These are phyloP conservation scores for Melinaea marsaeus DNA, from an alignment of 2,888 invertebrate species.

Conservation along the genomic window DNA sequence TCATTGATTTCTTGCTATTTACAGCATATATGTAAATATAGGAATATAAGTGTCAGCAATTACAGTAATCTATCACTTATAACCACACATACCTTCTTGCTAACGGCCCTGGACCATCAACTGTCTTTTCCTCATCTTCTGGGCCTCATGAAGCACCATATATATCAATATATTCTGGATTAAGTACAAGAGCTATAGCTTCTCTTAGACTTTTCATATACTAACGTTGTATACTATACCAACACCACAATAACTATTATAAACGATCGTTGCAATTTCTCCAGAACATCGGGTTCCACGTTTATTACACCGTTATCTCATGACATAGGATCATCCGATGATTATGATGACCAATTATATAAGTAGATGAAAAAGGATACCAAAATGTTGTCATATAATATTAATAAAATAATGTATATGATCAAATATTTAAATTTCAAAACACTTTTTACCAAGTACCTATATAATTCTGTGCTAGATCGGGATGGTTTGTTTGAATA, in stretches of 20 bases:
- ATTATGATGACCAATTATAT: too few species aligned
- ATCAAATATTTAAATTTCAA: not conserved
- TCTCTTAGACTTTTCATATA: conserved; percentile 97
- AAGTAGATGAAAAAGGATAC: conserved; percentile 96
- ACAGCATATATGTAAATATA: conserved; percentile 70
- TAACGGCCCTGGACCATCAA: conserved; percentile 96
- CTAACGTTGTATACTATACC: conserved; percentile 98
- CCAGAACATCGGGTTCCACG: conserved; percentile 99
- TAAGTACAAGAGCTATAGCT: conserved; percentile 93
- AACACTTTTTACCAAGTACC: conserved; percentile 51
- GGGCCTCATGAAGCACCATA: conserved; percentile 99
- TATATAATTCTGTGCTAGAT: conserved; percentile 94
- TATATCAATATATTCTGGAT: conserved; percentile 96
- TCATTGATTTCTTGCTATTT: conserved; percentile 92
- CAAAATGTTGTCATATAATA: conserved; percentile 50
- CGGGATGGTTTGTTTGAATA: conserved; percentile 97
- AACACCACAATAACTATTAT: conserved; percentile 97
- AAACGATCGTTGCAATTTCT: conserved; percentile 98
- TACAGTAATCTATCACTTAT: not conserved
- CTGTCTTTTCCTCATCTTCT: conserved; percentile 97
- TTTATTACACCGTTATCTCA: conserved; percentile 98
- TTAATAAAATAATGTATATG: not conserved
- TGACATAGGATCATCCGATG: conserved; percentile 98
- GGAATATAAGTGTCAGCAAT: not conserved
- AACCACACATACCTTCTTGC: conserved; percentile 78